Evolutionary conservation across 2,888 invertebrate genomes (phyloP).

Genomic region (Zaprionus obscuricornis): DNA sequence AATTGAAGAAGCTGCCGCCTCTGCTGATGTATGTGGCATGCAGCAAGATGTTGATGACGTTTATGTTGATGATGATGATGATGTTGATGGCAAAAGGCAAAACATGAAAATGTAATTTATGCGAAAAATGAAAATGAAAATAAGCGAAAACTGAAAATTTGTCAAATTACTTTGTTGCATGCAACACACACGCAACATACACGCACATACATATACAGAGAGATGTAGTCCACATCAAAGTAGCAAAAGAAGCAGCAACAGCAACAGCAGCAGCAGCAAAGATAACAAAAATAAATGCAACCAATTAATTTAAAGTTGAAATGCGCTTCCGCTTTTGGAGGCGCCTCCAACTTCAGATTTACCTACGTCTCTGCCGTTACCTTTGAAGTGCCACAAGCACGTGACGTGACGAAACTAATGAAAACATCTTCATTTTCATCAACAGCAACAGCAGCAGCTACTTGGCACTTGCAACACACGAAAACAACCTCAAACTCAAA

Average conservation of each 20-base stretch:
- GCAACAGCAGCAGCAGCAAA: no score
- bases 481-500: conserved; percentile 19
- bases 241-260: not conserved
- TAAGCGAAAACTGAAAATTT: conserved; percentile 37
- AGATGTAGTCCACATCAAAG: not conserved
- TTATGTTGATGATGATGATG: conserved; percentile 4
- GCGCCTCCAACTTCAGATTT: not conserved
- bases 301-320: conserved; percentile 62
- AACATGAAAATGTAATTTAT: conserved; percentile 55
- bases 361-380: conserved; percentile 35
- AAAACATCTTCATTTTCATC: conserved; percentile 41
- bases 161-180: conserved; percentile 67
- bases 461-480: conserved; percentile 5
- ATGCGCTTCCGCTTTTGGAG: conserved; percentile 9
- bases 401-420: conserved; percentile 23
- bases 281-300: conserved; percentile 12
- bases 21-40: conserved; percentile 35
- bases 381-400: conserved; percentile 44
- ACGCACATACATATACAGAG: not conserved
- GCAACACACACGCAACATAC: no score
- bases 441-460: conserved; percentile 5
- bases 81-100: conserved; percentile 41
- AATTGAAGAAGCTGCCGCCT: conserved; percentile 17
- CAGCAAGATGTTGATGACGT: no score
- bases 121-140: conserved; percentile 42